Evolutionary conservation across 2,113 vertebrate genomes (phyloP).

Genomic region (Lycocorax pyrrhopterus): DNA sequence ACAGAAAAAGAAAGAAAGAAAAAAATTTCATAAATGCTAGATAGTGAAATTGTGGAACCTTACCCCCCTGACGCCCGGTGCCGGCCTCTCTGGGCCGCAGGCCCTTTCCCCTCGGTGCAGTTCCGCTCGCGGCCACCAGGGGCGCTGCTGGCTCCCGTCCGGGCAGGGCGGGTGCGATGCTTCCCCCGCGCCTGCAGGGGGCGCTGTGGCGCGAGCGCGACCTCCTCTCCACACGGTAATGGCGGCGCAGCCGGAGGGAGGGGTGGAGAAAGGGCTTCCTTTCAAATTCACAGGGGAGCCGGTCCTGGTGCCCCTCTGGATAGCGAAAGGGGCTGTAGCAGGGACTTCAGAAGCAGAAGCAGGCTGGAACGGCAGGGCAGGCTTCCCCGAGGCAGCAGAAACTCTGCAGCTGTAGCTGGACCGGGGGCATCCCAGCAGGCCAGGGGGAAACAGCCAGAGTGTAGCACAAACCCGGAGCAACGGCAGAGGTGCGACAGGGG

Average conservation of each 20-base stretch:
- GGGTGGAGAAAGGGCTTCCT: not conserved
- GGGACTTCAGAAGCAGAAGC: not conserved
- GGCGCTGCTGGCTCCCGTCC: not conserved
- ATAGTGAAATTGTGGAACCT: not conserved
- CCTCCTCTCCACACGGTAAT: not conserved
- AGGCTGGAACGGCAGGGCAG: not conserved
- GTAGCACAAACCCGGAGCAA: not conserved
- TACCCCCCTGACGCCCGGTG: no score
- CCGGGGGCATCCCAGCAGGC: accelerated
- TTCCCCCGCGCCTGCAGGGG: not conserved
- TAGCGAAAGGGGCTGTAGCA: not conserved
- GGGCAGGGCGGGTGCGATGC: not conserved
- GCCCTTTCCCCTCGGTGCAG: not conserved
- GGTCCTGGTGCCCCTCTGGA: not conserved
- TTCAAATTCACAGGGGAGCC: not conserved
- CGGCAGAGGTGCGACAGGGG: not conserved
- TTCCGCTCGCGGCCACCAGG: not conserved
- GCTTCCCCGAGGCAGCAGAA: not conserved
- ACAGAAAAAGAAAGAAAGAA: not conserved
- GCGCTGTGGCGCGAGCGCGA: not conserved
- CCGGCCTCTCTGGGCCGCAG: not conserved
- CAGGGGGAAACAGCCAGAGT: not conserved
- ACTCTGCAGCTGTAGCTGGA: not conserved
- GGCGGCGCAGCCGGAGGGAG: not conserved
- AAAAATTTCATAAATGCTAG: not conserved